These are phyloP conservation scores for Cybosia mesomella DNA, from an alignment of 2,888 invertebrate species.

Conservation along the genomic window DNA sequence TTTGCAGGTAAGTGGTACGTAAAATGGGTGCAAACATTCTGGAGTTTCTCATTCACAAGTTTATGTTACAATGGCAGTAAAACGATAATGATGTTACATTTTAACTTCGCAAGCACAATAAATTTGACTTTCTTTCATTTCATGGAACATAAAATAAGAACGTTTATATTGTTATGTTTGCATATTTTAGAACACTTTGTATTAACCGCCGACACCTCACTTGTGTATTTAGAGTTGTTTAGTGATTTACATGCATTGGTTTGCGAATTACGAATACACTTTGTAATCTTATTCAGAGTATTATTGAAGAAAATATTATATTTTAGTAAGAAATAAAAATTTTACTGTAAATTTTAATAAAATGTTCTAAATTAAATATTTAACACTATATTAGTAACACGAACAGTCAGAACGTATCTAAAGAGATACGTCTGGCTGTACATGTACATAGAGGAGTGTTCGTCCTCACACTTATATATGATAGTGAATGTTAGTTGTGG, in stretches of 20 bases:
- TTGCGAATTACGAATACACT: neutral
- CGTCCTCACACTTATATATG: no score
- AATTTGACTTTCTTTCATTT: neutral
- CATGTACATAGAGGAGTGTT: no score
- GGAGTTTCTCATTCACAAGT: neutral
- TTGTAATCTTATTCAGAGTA: neutral
- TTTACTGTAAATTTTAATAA: no score
- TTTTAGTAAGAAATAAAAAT: neutral
- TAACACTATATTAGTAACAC: no score
- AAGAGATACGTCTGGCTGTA: no score
- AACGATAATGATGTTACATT: conserved; percentile 3
- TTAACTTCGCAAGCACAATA: neutral
- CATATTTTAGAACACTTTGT: neutral
- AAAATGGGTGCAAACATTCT: neutral
- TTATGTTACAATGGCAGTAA: neutral
- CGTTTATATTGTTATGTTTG: neutral
- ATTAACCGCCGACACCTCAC: neutral
- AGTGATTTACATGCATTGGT: neutral
- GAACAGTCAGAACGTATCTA: no score
- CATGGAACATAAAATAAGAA: neutral
- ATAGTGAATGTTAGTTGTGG: no score
- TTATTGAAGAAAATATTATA: neutral
- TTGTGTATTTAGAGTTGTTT: neutral
- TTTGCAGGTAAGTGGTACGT: no score
- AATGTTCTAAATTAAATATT: no score